These are phyloP conservation scores for Euzetes globulus DNA, from an alignment of 2,888 invertebrate species.

Conservation along the genomic window DNA sequence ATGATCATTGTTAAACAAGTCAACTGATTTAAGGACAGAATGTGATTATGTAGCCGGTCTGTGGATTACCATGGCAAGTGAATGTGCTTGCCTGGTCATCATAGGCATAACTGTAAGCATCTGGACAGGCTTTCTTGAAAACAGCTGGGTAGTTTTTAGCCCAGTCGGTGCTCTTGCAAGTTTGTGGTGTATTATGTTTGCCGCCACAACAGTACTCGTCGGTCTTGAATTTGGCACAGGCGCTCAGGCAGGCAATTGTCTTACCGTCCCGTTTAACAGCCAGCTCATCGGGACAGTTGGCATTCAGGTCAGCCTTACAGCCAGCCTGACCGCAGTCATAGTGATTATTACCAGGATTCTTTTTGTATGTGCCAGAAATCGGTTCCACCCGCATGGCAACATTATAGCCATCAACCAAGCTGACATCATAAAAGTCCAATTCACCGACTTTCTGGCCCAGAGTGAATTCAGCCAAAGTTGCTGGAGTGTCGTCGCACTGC, in stretches of 20 bases:
- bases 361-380: constrained; percentile 31
- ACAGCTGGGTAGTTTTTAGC: constrained; percentile 48
- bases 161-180: constrained; percentile 48
- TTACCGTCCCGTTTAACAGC: constrained; percentile 34
- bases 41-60: neutral
- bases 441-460: constrained; percentile 47
- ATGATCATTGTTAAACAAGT: no score
- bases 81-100: constrained; percentile 53
- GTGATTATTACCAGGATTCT: constrained; percentile 42
- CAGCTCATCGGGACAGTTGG: constrained; percentile 48
- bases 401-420: constrained; percentile 53
- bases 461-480: constrained; percentile 50
- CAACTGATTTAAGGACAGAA: constrained; percentile 31
- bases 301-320: constrained; percentile 47
- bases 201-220: constrained; percentile 52
- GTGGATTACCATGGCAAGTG: constrained; percentile 46
- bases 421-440: constrained; percentile 52
- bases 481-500: constrained; percentile 51
- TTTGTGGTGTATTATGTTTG: constrained; percentile 48
- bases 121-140: constrained; percentile 52
- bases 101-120: constrained; percentile 54
- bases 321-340: constrained; percentile 47
- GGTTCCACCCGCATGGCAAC: constrained; percentile 43
- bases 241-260: constrained; percentile 50
- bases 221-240: constrained; percentile 50